Conservation (phyloP, 2,113 vertebrate genomes). For the Leptosomus discolor region DNA sequence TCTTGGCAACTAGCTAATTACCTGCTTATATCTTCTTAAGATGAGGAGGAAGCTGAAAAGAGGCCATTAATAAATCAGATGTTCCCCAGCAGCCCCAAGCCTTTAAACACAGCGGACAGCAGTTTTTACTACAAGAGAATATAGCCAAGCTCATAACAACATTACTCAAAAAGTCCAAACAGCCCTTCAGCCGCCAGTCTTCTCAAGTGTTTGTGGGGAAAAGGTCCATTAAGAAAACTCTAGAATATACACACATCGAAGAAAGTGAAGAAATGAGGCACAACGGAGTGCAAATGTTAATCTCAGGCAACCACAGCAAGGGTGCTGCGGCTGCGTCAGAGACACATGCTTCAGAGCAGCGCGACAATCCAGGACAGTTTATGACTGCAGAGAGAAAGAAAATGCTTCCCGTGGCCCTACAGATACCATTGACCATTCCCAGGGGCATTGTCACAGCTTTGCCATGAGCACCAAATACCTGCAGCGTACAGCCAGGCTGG, state of each 20-base stretch:
- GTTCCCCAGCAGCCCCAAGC: slow-evolving; percentile 24
- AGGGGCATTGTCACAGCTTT: neutral
- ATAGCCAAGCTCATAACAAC: slow-evolving; percentile 57
- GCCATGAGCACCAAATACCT: neutral
- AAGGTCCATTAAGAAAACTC: slow-evolving; percentile 41
- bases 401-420: accelerated
- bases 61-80: slow-evolving; percentile 56
- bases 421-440: neutral
- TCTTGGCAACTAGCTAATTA: slow-evolving; percentile 61
- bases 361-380: neutral
- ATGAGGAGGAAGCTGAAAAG: slow-evolving; percentile 60
- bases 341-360: accelerated
- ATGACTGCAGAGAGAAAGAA: neutral
- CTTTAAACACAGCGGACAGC: slow-evolving; percentile 50
- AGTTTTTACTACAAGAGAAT: slow-evolving; percentile 22
- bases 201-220: slow-evolving; percentile 46
- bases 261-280: slow-evolving; percentile 28
- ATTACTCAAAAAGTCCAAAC: slow-evolving; percentile 59
- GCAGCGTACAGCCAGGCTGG: neutral
- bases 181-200: slow-evolving; percentile 46
- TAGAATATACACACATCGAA: slow-evolving; percentile 41
- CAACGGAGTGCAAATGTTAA: neutral
- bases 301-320: neutral
- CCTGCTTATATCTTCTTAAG: slow-evolving; percentile 66
- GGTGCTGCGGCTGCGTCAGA: neutral